These are phyloP conservation scores for Neosilurus mollespiculum DNA, from an alignment of 2,797 vertebrate genomes.

Conservation along the genomic window DNA sequence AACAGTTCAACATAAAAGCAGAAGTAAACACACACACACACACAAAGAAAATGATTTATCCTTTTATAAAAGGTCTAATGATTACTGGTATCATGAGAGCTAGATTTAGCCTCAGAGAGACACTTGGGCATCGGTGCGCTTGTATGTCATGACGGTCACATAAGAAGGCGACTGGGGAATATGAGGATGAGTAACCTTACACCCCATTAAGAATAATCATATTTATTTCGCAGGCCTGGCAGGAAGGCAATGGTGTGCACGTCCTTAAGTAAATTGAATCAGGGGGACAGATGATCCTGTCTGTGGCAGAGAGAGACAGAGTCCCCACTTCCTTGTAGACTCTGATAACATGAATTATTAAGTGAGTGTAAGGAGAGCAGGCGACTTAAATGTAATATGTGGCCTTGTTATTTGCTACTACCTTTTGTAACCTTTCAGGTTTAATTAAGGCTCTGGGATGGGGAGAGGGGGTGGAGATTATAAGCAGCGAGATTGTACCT, in stretches of 20 bases:
- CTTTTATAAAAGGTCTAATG: conserved; percentile 49
- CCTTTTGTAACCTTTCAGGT: conserved; percentile 79
- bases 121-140: conserved; percentile 63
- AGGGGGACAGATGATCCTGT: conserved; percentile 70
- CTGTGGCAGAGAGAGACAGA: conserved; percentile 64
- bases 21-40: conserved; percentile 14
- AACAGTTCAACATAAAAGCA: background rate
- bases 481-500: background rate
- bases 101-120: conserved; percentile 69
- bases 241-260: conserved; percentile 70
- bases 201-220: conserved; percentile 82
- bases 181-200: conserved; percentile 76
- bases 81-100: conserved; percentile 66
- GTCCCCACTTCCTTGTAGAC: conserved; percentile 69
- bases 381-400: conserved; percentile 74
- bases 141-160: conserved; percentile 70
- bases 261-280: conserved; percentile 69
- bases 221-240: conserved; percentile 79
- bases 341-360: conserved; percentile 76
- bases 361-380: conserved; percentile 68
- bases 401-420: conserved; percentile 78
- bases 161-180: conserved; percentile 67
- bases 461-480: conserved; percentile 39
- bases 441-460: conserved; percentile 74
- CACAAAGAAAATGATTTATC: conserved; percentile 16